These are phyloP conservation scores for Fulmarus glacialis DNA, from an alignment of 2,113 vertebrate species.

Conservation along the genomic window DNA sequence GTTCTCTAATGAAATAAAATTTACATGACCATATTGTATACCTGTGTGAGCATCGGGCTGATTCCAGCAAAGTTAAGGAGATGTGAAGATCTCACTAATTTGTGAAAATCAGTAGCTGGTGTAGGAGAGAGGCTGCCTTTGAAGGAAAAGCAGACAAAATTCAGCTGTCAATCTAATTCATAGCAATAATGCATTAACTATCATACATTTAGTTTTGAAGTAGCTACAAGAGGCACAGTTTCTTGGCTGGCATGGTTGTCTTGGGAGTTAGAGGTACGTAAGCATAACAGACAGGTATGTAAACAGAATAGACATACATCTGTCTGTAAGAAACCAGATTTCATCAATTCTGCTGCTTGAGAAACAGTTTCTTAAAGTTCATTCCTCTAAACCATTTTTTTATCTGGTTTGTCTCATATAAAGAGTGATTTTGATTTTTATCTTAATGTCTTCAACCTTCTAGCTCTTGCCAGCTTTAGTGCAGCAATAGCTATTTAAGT, in stretches of 20 bases:
- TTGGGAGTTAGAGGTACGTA: neutral
- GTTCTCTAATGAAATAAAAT: neutral
- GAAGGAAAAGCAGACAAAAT: neutral
- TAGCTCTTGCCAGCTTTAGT: neutral
- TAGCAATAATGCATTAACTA: neutral
- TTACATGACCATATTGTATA: neutral
- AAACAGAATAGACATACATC: neutral
- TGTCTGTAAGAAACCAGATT: neutral
- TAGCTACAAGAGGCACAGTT: neutral
- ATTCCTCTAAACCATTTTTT: neutral
- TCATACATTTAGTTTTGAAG: neutral
- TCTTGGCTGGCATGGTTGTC: neutral
- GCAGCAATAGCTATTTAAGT: neutral
- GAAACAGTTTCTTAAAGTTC: neutral
- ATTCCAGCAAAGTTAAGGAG: neutral
- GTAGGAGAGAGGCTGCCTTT: neutral
- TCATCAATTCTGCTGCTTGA: neutral
- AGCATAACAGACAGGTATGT: neutral
- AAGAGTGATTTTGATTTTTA: neutral
- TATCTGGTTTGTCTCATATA: neutral
- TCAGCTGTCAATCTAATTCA: neutral
- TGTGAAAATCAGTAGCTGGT: neutral
- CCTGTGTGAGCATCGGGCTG: neutral
- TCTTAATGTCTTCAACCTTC: neutral
- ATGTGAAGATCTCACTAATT: neutral